phyloP scores from a whole-genome alignment of 2,888 invertebrate species.

The Melipona bicolor region DNA sequence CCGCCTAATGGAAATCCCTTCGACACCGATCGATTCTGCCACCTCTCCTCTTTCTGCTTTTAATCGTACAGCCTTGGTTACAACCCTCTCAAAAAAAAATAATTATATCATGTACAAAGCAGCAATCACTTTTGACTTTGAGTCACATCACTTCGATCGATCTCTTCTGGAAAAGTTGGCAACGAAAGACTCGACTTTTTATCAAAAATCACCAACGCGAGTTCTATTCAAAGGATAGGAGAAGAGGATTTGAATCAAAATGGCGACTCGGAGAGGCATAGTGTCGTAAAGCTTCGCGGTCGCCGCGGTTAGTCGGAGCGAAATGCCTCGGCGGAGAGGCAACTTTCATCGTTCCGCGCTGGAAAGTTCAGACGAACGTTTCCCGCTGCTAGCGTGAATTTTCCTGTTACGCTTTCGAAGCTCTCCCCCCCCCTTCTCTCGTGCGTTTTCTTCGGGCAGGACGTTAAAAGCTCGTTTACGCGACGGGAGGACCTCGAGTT shows the following conservation, averaged over 20 bases:
- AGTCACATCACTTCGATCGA: too few relatives aligned
- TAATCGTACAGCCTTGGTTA: neutral
- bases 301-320: neutral
- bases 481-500: slow-evolving; percentile 58
- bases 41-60: neutral
- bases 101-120: too few relatives aligned
- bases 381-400: slow-evolving; percentile 35
- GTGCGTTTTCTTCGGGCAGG: slow-evolving; percentile 45
- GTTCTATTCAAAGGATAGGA: neutral
- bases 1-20: slow-evolving; percentile 13
- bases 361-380: slow-evolving; percentile 36
- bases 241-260: neutral
- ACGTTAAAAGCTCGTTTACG: slow-evolving; percentile 76
- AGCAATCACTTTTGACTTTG: too few relatives aligned
- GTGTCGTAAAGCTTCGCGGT: neutral
- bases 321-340: neutral
- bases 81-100: too few relatives aligned
- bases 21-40: slow-evolving; percentile 3
- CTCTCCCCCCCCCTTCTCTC: neutral
- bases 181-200: too few relatives aligned
- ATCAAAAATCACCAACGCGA: neutral
- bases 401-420: slow-evolving; percentile 10
- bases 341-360: slow-evolving; percentile 5
- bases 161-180: too few relatives aligned
- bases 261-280: neutral